These are phyloP conservation scores for Macroramphosus scolopax DNA, from an alignment of 2,797 vertebrate species.

Conservation along the genomic window DNA sequence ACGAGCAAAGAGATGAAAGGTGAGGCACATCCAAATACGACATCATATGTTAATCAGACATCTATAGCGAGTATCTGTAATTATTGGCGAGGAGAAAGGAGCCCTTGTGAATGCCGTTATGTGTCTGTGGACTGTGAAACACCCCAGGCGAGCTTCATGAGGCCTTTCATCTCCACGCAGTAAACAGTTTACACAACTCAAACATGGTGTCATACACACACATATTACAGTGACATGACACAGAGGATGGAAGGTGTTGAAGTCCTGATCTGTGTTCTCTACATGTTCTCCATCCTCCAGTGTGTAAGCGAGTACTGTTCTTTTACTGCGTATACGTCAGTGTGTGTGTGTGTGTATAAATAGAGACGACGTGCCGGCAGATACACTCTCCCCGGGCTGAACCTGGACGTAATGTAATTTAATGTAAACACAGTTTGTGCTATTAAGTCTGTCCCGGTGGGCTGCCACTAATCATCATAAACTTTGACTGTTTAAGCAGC, in stretches of 20 bases:
- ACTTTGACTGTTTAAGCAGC: conserved; percentile 39
- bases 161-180: conserved; percentile 58
- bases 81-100: conserved; percentile 29
- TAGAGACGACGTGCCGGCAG: conserved; percentile 18
- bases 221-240: conserved; percentile 22
- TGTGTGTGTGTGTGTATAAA: conserved; percentile 9
- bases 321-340: not conserved
- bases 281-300: conserved; percentile 13
- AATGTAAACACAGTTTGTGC: conserved; percentile 55
- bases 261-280: conserved; percentile 14
- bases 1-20: conserved; percentile 55
- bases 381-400: conserved; percentile 25
- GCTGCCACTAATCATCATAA: conserved; percentile 52
- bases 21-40: conserved; percentile 29
- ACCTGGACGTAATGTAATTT: conserved; percentile 44
- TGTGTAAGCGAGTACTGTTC: conserved; percentile 3
- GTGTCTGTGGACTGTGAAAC: conserved; percentile 26
- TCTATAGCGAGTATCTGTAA: conserved; percentile 23
- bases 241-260: conserved; percentile 28
- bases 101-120: conserved; percentile 15
- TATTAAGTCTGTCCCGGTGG: conserved; percentile 46
- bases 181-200: conserved; percentile 58
- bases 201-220: conserved; percentile 27
- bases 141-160: conserved; percentile 18
- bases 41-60: conserved; percentile 45